Base-by-base conservation (phyloP, 2,888 invertebrate genomes). In the Euplagia quadripunctaria region DNA sequence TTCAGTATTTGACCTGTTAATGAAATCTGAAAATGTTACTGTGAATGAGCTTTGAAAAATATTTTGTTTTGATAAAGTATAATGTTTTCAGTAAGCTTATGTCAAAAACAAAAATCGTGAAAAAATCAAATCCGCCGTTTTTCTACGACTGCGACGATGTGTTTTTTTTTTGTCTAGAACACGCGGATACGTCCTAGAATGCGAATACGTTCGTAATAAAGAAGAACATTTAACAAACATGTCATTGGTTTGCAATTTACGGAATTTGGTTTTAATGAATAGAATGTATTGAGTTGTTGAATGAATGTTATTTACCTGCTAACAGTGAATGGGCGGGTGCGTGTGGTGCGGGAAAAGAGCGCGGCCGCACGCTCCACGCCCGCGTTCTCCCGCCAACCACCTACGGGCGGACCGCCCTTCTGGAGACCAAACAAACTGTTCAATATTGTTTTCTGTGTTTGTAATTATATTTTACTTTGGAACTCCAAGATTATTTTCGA, bases 271-370 rank as follows among this genome's bases (percentile, higher is more conserved):
- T 58, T 49, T 7, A 52, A 42, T 20, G 51, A 51, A 67, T 16
- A 17, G 64, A 16, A n/a, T 61, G 12, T 65, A 55, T 20, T 58
- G 68, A 58, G 43, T 31, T 11, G n/a, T 67, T 72, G 46, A 77
- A 70, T 75, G 61, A 63, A 74, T 12, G 52, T 69, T 71, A 64
- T 76, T 81, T 94, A 96, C 96, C 96, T 96, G 96, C 96, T 96
- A 96, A 96, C 96, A 96, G 96, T 94, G 92, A 96, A 95, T 95
- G 93, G 95, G 95, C 93, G 96, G 95, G 90, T 94, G 95, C 88
- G 94, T 95, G 93, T 94, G 94, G 93, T 94, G 95, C 91, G 95
- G 95, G 93, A 91, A 91, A 88, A 91, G 94, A 91, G 94, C 91
- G 94, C 95, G 94, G 90, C 93, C 92, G 92, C 94, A 91, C 93